Percentiles rank a stretch among this genome's conserved stretches.
Evolutionary conservation across 2,113 vertebrate species (phyloP).

Genomic region (Elachura formosa): DNA sequence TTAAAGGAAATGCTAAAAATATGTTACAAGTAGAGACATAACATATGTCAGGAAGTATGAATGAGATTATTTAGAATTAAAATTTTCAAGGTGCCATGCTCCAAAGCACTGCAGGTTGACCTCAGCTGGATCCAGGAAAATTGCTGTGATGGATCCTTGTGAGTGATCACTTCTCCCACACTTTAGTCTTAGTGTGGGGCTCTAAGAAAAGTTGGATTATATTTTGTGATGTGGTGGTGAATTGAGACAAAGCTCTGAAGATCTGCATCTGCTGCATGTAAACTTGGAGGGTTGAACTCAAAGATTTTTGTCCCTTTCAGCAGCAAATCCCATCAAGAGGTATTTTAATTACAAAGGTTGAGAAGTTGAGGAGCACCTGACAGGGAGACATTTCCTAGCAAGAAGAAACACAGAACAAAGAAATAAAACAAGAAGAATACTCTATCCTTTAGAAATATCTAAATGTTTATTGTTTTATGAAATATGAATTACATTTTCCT

Average conservation of each 20-base stretch:
- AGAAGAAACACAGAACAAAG: background rate
- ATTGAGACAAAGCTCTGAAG: background rate
- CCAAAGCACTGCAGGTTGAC: background rate
- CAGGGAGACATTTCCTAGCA: background rate
- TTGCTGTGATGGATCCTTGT: background rate
- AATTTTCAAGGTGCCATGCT: background rate
- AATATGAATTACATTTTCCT: background rate
- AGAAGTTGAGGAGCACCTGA: background rate
- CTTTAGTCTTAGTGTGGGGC: background rate
- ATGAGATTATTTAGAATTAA: slow-evolving; percentile 48
- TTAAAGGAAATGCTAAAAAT: slow-evolving; percentile 41
- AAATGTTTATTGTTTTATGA: background rate
- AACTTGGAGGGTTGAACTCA: background rate
- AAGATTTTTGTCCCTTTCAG: background rate
- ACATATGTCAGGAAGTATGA: slow-evolving; percentile 8
- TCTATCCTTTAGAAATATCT: background rate
- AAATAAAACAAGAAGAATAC: background rate
- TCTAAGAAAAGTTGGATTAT: background rate
- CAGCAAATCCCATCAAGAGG: background rate
- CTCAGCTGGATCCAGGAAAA: slow-evolving; percentile 8
- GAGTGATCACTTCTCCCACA: rapidly evolving
- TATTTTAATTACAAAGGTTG: background rate
- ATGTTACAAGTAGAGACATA: slow-evolving; percentile 10
- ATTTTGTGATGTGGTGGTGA: background rate
- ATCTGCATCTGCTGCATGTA: background rate